Conservation (phyloP, 2,113 vertebrate species). For the Camelus dromedarius region DNA sequence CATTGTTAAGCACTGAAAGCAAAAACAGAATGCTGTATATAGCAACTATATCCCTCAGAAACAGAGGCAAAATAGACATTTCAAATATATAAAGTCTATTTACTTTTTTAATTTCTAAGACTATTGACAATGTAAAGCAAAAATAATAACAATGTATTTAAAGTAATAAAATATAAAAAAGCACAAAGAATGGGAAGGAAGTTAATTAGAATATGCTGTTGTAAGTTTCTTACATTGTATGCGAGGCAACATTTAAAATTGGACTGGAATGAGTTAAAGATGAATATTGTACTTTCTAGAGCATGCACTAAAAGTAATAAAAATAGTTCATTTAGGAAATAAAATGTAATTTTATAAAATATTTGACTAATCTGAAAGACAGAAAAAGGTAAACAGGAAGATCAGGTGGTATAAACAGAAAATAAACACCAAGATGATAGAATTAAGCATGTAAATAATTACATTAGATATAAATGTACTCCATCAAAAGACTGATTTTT, state of each 20-base stretch:
- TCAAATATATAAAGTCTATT: not conserved
- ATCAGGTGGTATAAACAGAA: not conserved
- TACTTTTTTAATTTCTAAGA: not conserved
- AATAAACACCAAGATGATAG: not conserved
- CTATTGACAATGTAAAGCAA: not conserved
- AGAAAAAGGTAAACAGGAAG: not conserved
- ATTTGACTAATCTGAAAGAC: not conserved
- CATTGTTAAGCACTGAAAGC: not conserved
- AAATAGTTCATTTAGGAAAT: not conserved
- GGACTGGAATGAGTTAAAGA: not conserved
- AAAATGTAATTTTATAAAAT: not conserved
- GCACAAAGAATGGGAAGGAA: not conserved
- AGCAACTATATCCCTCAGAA: not conserved
- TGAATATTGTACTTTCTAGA: not conserved
- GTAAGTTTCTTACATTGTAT: not conserved
- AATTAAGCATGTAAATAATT: constrained; percentile 6
- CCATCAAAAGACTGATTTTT: not conserved
- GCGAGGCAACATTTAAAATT: not conserved
- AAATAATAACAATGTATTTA: not conserved
- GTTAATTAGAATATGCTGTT: not conserved
- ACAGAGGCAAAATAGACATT: not conserved
- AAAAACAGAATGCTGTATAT: not conserved
- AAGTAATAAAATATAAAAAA: not conserved
- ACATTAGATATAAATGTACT: not conserved
- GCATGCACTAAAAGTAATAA: not conserved